Percentiles rank a stretch among this genome's conserved stretches.
These are phyloP conservation scores for Pteria penguin DNA, from an alignment of 2,888 invertebrate genomes.

Conservation along the genomic window DNA sequence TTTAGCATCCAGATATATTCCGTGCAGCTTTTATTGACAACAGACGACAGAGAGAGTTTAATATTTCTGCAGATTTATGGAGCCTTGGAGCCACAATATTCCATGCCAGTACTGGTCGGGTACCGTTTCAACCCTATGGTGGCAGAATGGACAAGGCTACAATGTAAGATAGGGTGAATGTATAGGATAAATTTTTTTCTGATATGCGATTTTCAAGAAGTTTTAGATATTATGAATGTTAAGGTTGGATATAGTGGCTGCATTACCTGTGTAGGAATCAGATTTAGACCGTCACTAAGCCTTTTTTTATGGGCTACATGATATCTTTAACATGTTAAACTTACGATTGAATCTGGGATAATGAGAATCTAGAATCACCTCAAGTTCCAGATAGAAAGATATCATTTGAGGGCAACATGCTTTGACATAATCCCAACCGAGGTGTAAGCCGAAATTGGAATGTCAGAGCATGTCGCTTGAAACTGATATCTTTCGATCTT, in stretches of 20 bases:
- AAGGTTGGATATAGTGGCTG: neutral
- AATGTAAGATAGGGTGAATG: slow-evolving; percentile 84
- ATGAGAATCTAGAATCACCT: no score
- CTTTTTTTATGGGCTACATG: no score
- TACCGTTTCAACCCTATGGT: slow-evolving; percentile 95
- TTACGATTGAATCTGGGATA: no score
- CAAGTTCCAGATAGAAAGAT: no score
- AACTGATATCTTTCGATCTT: no score
- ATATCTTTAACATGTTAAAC: no score
- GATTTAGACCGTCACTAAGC: no score
- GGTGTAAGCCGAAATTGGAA: no score
- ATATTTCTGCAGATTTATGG: slow-evolving; percentile 97
- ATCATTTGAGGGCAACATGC: no score
- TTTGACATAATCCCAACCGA: no score
- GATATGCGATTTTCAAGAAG: neutral
- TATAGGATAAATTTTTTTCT: no score
- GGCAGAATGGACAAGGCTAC: slow-evolving; percentile 95
- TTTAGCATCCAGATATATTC: slow-evolving; percentile 97
- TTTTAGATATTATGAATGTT: neutral
- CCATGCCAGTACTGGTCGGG: slow-evolving; percentile 95
- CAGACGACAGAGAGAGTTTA: slow-evolving; percentile 86
- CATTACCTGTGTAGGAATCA: neutral
- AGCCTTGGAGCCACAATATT: slow-evolving; percentile 97
- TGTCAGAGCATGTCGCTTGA: no score
- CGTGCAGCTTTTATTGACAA: slow-evolving; percentile 88